Evolutionary conservation across 2,797 vertebrate species (phyloP).

Genomic region (Orestias chungarensis): DNA sequence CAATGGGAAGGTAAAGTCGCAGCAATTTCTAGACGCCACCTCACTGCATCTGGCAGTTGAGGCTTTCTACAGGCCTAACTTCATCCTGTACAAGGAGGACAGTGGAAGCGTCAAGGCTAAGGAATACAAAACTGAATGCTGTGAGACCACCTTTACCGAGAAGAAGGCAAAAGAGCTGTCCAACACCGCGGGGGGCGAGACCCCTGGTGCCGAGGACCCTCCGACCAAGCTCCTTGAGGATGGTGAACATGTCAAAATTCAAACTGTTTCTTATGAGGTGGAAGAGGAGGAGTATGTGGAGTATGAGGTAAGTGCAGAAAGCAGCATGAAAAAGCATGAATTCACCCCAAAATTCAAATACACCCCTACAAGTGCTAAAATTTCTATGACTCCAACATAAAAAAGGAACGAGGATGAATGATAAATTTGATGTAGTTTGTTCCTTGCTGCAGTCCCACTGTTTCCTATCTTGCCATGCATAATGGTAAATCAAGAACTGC

Average conservation of each 20-base stretch:
- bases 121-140: slow-evolving; percentile 90
- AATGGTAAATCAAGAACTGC: neutral
- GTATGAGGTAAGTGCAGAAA: slow-evolving; percentile 82
- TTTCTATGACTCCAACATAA: too few species aligned
- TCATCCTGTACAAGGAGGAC: slow-evolving; percentile 92
- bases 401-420: too few species aligned
- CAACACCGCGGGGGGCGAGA: slow-evolving; percentile 52
- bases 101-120: slow-evolving; percentile 83
- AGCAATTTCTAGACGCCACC: slow-evolving; percentile 93
- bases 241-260: slow-evolving; percentile 87
- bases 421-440: neutral
- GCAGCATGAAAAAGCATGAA: neutral
- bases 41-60: slow-evolving; percentile 94
- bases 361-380: neutral
- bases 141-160: slow-evolving; percentile 94
- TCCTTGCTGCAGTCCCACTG: neutral
- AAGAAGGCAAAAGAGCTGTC: slow-evolving; percentile 79
- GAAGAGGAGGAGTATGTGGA: slow-evolving; percentile 93
- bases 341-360: neutral
- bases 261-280: slow-evolving; percentile 94
- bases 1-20: slow-evolving; percentile 83
- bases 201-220: slow-evolving; percentile 68
- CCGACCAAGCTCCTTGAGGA: slow-evolving; percentile 82
- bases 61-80: slow-evolving; percentile 92
- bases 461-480: neutral